A percentile compares a stretch with the other conserved stretches of the same genome.
Conservation (phyloP, 2,888 invertebrate genomes). For the Dioctria rufipes region DNA sequence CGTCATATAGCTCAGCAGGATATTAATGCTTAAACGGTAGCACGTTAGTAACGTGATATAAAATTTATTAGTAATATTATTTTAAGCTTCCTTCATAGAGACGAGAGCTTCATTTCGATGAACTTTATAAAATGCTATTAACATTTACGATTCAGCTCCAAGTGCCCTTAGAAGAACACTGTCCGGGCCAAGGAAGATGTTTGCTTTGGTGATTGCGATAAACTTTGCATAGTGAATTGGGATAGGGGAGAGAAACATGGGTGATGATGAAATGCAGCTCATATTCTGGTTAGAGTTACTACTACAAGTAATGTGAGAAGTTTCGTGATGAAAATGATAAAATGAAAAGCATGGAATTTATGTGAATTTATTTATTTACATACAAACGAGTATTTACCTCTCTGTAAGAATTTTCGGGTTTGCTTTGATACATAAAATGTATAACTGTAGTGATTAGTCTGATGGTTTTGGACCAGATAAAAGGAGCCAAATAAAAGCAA, state of each 20-base stretch:
- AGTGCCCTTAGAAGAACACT: background rate
- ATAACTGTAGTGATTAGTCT: too few relatives aligned
- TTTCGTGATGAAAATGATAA: background rate
- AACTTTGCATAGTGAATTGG: constrained; percentile 35
- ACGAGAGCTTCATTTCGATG: constrained; percentile 8
- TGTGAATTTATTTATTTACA: too few relatives aligned
- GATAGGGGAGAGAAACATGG: background rate
- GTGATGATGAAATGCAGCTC: constrained; percentile 27
- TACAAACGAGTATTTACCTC: too few relatives aligned
- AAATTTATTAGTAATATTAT: constrained; percentile 45
- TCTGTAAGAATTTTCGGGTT: too few relatives aligned
- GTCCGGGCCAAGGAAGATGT: constrained; percentile 9
- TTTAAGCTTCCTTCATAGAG: constrained; percentile 3
- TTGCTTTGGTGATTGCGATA: constrained; percentile 43
- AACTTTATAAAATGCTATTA: constrained; percentile 41
- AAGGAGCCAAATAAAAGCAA: too few relatives aligned
- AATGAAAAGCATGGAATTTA: too few relatives aligned
- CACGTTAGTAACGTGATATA: constrained; percentile 42
- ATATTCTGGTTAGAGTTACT: constrained; percentile 6
- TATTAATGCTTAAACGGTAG: constrained; percentile 35
- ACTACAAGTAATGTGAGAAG: constrained; percentile 20
- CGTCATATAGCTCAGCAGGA: constrained; percentile 18
- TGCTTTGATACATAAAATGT: too few relatives aligned
- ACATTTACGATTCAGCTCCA: constrained; percentile 31
- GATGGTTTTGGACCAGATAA: too few relatives aligned